phyloP scores from a whole-genome alignment of 2,888 invertebrate genomes.

The Nomada ferruginata region DNA sequence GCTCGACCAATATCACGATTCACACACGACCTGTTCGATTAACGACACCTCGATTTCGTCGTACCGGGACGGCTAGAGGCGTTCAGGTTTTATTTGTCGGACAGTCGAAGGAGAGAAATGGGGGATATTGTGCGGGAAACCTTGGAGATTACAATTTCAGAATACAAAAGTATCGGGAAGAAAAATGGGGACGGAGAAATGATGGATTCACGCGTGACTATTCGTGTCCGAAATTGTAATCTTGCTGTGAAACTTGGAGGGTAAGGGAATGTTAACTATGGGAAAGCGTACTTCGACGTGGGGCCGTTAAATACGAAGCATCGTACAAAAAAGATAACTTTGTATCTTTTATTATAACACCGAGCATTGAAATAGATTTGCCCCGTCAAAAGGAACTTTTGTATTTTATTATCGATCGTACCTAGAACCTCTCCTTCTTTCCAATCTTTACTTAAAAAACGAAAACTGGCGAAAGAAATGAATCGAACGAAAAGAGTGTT shows the following conservation, averaged over 20 bases:
- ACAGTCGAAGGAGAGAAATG: background rate
- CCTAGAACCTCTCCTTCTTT: background rate
- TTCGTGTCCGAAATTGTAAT: constrained; percentile 36
- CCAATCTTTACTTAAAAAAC: background rate
- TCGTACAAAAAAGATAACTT: constrained; percentile 61
- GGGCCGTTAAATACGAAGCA: constrained; percentile 23
- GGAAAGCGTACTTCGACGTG: constrained; percentile 22
- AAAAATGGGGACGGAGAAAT: background rate
- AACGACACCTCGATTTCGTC: constrained; percentile 15
- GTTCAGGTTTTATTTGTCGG: constrained; percentile 15
- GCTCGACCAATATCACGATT: constrained; percentile 49
- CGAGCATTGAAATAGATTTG: constrained; percentile 61
- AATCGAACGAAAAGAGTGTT: background rate
- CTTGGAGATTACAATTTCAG: constrained; percentile 31
- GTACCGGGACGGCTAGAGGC: background rate
- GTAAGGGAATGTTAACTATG: constrained; percentile 10
- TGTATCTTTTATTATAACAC: constrained; percentile 69
- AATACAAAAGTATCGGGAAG: background rate
- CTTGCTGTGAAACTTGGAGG: constrained; percentile 15
- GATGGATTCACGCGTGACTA: background rate
- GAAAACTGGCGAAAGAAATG: background rate
- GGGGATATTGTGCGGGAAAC: background rate
- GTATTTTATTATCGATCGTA: constrained; percentile 5
- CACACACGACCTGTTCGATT: constrained; percentile 38
- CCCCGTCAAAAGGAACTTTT: constrained; percentile 43